phyloP scores from a whole-genome alignment of 2,797 vertebrate genomes.

The Bradypodion ventrale region DNA sequence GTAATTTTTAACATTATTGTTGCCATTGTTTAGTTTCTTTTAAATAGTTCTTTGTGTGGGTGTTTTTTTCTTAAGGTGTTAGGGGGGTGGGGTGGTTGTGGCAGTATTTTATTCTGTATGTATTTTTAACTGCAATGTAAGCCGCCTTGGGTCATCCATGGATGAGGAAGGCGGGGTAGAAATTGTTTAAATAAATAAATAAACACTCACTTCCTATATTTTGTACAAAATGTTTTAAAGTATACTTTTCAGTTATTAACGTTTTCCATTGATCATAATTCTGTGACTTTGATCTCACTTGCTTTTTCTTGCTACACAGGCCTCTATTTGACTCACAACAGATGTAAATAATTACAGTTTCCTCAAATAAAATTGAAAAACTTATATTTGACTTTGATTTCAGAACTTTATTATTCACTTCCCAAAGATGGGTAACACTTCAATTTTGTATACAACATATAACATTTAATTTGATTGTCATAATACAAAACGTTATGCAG shows the following conservation, averaged over 20 bases:
- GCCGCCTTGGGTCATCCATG: too few species aligned
- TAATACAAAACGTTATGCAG: slow-evolving; percentile 35
- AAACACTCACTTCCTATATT: not conserved
- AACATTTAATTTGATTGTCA: not conserved
- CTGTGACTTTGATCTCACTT: not conserved
- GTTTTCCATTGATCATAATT: not conserved
- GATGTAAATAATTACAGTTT: not conserved
- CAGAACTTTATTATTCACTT: slow-evolving; percentile 41
- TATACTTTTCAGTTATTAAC: not conserved
- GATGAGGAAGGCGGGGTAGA: too few species aligned
- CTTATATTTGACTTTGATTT: not conserved
- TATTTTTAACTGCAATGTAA: too few species aligned
- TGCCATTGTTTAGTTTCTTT: too few species aligned
- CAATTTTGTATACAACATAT: slow-evolving; percentile 31
- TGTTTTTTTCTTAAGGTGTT: too few species aligned
- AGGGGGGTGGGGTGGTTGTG: too few species aligned
- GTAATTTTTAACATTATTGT: too few species aligned
- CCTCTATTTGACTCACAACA: not conserved
- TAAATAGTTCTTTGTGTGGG: too few species aligned
- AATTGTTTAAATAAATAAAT: too few species aligned
- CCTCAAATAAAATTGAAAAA: slow-evolving; percentile 31
- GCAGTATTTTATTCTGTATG: too few species aligned
- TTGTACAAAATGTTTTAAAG: not conserved
- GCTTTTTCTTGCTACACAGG: not conserved
- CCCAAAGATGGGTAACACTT: slow-evolving; percentile 41